These are phyloP conservation scores for Gasterosteus nipponicus DNA, from an alignment of 2,113 vertebrate genomes.

Conservation along the genomic window DNA sequence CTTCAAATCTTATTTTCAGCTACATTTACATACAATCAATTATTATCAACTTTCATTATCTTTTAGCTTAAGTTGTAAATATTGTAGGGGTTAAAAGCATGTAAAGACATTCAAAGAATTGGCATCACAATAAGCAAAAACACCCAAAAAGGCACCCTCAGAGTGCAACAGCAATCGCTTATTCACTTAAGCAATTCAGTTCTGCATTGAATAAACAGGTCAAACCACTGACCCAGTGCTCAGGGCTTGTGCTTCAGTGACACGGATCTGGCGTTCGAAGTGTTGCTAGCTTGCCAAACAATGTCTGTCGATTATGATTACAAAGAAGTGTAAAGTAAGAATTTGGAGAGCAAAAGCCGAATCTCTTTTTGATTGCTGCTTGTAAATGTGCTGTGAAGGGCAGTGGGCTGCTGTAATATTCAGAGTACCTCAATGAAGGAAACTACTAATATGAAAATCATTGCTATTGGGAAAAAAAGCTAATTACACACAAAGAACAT, in stretches of 20 bases:
- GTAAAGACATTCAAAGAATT: neutral
- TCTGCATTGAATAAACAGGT: neutral
- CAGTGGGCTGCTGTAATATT: constrained; percentile 6
- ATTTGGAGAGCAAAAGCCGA: constrained; percentile 36
- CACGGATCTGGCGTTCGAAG: too few species aligned
- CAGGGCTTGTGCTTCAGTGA: too few species aligned
- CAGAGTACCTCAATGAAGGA: neutral
- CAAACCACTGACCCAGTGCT: too few species aligned
- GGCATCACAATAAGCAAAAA: neutral
- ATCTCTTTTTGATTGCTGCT: constrained; percentile 44
- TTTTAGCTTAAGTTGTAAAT: neutral
- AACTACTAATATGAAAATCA: neutral
- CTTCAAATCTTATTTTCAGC: too few species aligned
- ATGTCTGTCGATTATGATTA: too few species aligned
- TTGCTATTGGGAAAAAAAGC: neutral
- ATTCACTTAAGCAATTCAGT: neutral
- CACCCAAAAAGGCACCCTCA: neutral
- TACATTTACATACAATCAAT: neutral
- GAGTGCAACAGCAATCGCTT: neutral
- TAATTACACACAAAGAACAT: neutral
- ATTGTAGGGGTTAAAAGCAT: neutral
- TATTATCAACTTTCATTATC: neutral
- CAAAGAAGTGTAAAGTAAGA: neutral
- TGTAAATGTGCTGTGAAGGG: constrained; percentile 10
- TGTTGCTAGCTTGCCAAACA: too few species aligned